Percentiles rank a stretch among this genome's conserved stretches.
Evolutionary conservation across 2,113 vertebrate species (phyloP).

Genomic region (Prunella fulvescens): DNA sequence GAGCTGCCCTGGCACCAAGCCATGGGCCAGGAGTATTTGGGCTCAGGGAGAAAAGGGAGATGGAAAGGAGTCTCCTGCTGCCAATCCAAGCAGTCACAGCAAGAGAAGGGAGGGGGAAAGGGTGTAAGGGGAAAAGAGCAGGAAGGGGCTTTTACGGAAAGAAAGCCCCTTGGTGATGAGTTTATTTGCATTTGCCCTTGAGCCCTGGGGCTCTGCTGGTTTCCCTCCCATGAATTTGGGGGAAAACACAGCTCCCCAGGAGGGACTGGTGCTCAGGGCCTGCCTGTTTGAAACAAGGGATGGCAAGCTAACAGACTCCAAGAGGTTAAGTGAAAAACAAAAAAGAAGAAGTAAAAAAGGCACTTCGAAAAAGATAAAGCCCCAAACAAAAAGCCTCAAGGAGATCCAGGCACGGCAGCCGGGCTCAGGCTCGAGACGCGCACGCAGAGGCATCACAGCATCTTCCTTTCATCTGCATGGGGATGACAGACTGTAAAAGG

Average conservation of each 20-base stretch:
- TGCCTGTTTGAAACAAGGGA: neutral
- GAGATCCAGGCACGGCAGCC: neutral
- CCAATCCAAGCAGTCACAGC: accelerated
- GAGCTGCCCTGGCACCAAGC: neutral
- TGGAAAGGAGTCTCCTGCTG: neutral
- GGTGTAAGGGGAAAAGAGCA: neutral
- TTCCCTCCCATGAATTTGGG: accelerated
- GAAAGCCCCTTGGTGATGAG: accelerated
- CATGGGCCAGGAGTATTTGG: neutral
- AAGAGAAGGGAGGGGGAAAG: neutral
- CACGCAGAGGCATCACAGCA: neutral
- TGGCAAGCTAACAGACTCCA: neutral
- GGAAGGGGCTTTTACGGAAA: neutral
- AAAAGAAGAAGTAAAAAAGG: neutral
- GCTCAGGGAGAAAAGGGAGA: neutral
- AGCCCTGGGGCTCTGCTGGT: neutral
- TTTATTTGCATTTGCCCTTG: neutral
- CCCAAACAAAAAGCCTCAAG: neutral
- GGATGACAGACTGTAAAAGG: conserved; percentile 52
- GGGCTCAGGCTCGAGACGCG: neutral
- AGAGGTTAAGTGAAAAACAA: neutral
- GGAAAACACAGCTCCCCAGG: neutral
- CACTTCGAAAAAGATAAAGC: neutral
- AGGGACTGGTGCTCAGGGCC: neutral
- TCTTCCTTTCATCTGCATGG: conserved; percentile 29